Base-by-base conservation (phyloP, 2,888 invertebrate genomes). In the Trachelus troglodyta region DNA sequence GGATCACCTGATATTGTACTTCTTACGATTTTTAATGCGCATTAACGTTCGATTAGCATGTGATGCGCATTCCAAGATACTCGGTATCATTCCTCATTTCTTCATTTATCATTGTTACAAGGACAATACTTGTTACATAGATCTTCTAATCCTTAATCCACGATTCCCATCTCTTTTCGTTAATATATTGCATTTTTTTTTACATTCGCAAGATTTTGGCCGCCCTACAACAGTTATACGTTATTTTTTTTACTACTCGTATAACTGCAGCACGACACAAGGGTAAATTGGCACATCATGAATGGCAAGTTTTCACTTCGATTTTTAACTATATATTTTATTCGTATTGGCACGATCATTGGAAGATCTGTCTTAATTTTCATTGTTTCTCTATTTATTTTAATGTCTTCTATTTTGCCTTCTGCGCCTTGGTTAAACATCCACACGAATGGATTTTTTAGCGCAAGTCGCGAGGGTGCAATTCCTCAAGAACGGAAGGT, bases 1-100 rank as follows among this genome's bases (percentile, higher is more conserved):
- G 90, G 90, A 88, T 89, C 86, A 87, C 89, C 90, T 89, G 90
- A 87, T 89, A 88, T 91, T 91, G 91, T 91, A 91, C 91, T 91
- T 90, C 83, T 88, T 88, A 87, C 88, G 87, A 91, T 90, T 86
- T 84, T 82, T 80, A 71, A 71, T 71, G 12, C 71, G 71, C 71
- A 71, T 34, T 56, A 56, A 56, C 56, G 23, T 56, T 56, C 2
- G 23, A 56, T 56, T 23, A 15, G 31, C 31, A 31, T 34, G 31
- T 31, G 31, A 71, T 31, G 33, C 71, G 33, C 71, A 71, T 71
- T 71, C 71, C 12, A 71, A 71, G 31, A 71, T 71, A 71, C 33
- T 33, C 71, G 11, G 23, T 56, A 56, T 56, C 56, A 9, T 56
- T 56, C 23, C 56, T 56, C 56, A 56, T 56, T 56, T 23, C 56